Evolutionary conservation across 2,888 invertebrate species (phyloP).

Genomic region (Chydorus sphaericus): DNA sequence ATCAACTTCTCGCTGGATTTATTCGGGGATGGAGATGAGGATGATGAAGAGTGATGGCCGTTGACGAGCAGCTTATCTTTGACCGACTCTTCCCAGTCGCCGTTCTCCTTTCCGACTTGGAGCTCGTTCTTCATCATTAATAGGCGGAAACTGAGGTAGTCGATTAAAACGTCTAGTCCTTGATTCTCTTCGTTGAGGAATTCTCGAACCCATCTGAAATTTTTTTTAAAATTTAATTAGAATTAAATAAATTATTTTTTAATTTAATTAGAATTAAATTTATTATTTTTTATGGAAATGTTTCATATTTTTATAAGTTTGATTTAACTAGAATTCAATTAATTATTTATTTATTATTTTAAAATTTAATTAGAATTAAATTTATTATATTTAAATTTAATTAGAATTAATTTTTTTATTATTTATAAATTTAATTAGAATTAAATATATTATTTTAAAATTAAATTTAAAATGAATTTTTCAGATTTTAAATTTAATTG

Average conservation of each 20-base stretch:
- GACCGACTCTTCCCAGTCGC: conserved; percentile 6
- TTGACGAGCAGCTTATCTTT: neutral
- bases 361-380: neutral
- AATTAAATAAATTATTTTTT: neutral
- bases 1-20: neutral
- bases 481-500: neutral
- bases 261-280: neutral
- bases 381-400: neutral
- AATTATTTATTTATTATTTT: neutral
- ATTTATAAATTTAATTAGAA: too few relatives aligned
- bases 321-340: neutral
- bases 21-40: neutral
- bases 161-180: conserved; percentile 89
- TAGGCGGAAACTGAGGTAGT: conserved; percentile 88
- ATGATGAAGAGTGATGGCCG: neutral
- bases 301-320: neutral
- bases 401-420: neutral
- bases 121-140: conserved; percentile 59
- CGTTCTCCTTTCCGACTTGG: neutral
- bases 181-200: conserved; percentile 92
- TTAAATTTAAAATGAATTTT: neutral
- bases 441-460: neutral
- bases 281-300: neutral
- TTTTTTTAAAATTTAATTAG: neutral
- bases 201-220: conserved; percentile 86